Evolutionary conservation across 2,888 invertebrate species (phyloP), one percentile per base, ranked within the genome.

Genomic region (Anagyrus pseudococci): DNA sequence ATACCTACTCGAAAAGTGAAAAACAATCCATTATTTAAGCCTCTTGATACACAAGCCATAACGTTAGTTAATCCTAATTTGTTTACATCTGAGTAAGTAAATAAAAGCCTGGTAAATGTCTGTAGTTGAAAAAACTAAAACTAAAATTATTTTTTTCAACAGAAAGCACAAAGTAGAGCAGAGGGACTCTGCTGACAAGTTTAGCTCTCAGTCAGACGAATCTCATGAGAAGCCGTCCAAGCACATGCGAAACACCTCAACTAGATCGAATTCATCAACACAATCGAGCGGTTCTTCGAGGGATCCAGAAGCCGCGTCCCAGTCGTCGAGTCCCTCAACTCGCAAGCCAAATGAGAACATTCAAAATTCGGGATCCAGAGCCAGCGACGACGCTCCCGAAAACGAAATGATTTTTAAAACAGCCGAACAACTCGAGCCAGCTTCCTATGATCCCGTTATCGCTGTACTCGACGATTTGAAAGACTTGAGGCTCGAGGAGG

Each of bases 11-110:
- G 73, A 62, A 74, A 69, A 57, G 69, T 72, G 10, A 75, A 70
- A 23, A 76, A 73, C 46, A 80, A 80, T 71, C 75, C 77, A 0
- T 62, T 80, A 6, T 80, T 80, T 62, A 76, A 80, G 15, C 78
- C 80, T 1, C 54, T 80, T 4, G 73, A 76, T 56, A 77, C 79
- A 0, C 80, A 79, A 58, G 78, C 79, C n/a, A 70, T 80, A 4
- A 80, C 78, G 0, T 47, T 80, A 15, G 70, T 80, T 2, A 79
- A 78, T 69, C 80, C 79, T 0, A 74, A 78, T 72, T 61, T 80
- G 26, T 78, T 79, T 54, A 62, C 62, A 23, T 22, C 44, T 25
- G 43, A 56, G 67, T 67, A 54, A 63, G 49, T 48, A 46, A 8
- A n/a, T 6, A 41, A 4, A 33, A 33, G 33, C 33, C 33, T 6